Evolutionary conservation across 1,140 invertebrate species (phyloP).

Genomic region (Caligus rogercresseyi): DNA sequence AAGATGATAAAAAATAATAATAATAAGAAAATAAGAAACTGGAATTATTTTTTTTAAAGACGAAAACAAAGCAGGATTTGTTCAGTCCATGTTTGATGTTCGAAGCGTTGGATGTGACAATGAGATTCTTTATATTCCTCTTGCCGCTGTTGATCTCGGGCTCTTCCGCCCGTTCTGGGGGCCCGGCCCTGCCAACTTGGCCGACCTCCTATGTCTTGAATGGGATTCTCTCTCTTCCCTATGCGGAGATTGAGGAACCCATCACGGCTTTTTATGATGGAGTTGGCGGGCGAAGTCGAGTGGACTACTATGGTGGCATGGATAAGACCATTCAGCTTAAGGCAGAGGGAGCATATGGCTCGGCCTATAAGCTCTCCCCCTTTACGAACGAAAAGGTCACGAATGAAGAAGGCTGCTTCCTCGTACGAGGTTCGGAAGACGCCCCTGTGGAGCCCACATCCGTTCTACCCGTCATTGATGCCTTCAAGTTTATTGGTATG

Average conservation of each 20-base stretch:
- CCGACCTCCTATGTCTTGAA: slow-evolving; percentile 44
- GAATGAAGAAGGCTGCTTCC: slow-evolving; percentile 60
- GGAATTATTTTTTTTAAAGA: no score
- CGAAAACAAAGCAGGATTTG: no score
- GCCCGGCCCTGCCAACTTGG: background rate
- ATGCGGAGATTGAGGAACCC: slow-evolving; percentile 67
- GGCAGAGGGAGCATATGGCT: slow-evolving; percentile 19
- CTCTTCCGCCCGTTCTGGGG: no score
- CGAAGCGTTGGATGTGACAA: background rate
- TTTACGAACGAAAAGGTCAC: slow-evolving; percentile 51
- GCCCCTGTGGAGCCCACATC: slow-evolving; percentile 46
- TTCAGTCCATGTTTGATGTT: no score
- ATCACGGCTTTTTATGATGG: slow-evolving; percentile 73
- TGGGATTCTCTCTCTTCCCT: slow-evolving; percentile 63
- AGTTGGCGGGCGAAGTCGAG: slow-evolving; percentile 50
- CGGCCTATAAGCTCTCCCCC: slow-evolving; percentile 37
- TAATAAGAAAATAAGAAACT: no score
- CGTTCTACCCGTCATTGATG: slow-evolving; percentile 59
- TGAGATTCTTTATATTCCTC: background rate
- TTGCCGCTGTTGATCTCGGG: background rate
- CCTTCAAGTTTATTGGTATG: slow-evolving; percentile 36
- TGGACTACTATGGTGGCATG: slow-evolving; percentile 81
- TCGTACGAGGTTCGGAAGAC: slow-evolving; percentile 55
- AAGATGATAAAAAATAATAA: no score
- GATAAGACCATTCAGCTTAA: slow-evolving; percentile 19